phyloP scores from a whole-genome alignment of 2,113 vertebrate species.

The Oostethus manadensis region DNA sequence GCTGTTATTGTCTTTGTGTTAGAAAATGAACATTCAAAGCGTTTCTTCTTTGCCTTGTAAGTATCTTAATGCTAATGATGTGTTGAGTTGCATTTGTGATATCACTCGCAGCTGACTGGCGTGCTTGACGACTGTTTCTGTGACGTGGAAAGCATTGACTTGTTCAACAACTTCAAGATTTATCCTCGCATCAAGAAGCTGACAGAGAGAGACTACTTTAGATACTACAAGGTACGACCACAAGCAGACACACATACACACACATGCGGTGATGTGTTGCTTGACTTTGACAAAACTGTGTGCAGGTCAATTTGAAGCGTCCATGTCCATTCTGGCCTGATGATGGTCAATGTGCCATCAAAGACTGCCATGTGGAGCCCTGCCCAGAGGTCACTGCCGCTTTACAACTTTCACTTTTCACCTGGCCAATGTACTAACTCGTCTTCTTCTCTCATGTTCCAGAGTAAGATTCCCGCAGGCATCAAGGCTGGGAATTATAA shows the following conservation, averaged over 20 bases:
- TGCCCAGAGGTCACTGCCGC: slow-evolving; percentile 83
- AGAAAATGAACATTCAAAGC: too few species aligned
- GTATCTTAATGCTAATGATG: too few species aligned
- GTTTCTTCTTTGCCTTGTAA: too few species aligned
- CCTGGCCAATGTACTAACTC: background rate
- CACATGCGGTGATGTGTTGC: too few species aligned
- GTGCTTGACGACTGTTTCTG: slow-evolving; percentile 95
- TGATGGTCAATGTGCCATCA: slow-evolving; percentile 91
- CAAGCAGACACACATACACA: background rate
- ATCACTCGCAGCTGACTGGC: slow-evolving; percentile 78
- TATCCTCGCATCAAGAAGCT: slow-evolving; percentile 87
- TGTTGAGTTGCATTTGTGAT: background rate
- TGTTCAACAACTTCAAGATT: slow-evolving; percentile 95
- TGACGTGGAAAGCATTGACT: slow-evolving; percentile 94
- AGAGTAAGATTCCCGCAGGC: slow-evolving; percentile 92
- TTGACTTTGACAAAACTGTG: background rate
- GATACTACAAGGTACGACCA: slow-evolving; percentile 87
- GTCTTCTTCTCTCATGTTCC: slow-evolving; percentile 4
- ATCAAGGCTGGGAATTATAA: slow-evolving; percentile 94
- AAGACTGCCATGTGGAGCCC: slow-evolving; percentile 94
- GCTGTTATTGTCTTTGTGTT: too few species aligned
- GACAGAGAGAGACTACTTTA: slow-evolving; percentile 89
- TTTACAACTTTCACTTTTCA: background rate
- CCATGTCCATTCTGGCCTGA: slow-evolving; percentile 95
- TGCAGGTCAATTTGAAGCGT: slow-evolving; percentile 90